phyloP scores from a whole-genome alignment of 2,888 invertebrate species.

The Athetis lepigone region DNA sequence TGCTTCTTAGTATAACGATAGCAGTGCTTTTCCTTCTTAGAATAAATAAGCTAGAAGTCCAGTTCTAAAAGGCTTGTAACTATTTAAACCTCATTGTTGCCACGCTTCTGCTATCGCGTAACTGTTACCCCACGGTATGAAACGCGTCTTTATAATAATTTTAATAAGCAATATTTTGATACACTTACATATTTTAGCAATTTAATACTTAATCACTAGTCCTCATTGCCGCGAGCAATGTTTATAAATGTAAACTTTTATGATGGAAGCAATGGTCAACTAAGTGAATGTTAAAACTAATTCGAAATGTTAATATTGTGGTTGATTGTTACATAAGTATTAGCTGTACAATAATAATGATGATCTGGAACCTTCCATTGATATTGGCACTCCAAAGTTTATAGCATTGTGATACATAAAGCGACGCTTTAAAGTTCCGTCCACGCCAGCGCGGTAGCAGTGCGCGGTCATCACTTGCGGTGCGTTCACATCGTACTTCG shows the following conservation, averaged over 20 bases:
- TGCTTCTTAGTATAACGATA: not conserved
- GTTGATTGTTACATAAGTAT: constrained; percentile 46
- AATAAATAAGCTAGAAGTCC: not conserved
- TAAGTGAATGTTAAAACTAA: constrained; percentile 28
- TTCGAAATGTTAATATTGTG: constrained; percentile 30
- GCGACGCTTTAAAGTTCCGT: constrained; percentile 30
- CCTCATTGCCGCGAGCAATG: constrained; percentile 31
- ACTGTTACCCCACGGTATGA: constrained; percentile 39
- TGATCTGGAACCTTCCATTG: constrained; percentile 54
- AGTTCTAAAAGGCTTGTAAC: not conserved
- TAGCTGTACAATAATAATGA: constrained; percentile 50
- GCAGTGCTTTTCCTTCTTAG: not conserved
- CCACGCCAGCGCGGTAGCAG: constrained; percentile 4
- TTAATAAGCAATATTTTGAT: constrained; percentile 62
- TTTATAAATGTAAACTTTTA: constrained; percentile 35
- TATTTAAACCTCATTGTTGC: constrained; percentile 14
- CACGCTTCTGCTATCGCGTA: constrained; percentile 15
- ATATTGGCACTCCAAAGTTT: constrained; percentile 46
- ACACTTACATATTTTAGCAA: constrained; percentile 48
- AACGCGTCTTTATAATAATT: constrained; percentile 50
- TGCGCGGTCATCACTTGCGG: not conserved
- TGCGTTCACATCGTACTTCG: constrained; percentile 3
- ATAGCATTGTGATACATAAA: constrained; percentile 47
- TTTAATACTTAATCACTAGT: constrained; percentile 52
- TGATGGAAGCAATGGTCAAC: constrained; percentile 22